These are phyloP conservation scores for Siderastrea siderea DNA, from an alignment of 92 coral and sea anemone genomes.

Conservation along the genomic window DNA sequence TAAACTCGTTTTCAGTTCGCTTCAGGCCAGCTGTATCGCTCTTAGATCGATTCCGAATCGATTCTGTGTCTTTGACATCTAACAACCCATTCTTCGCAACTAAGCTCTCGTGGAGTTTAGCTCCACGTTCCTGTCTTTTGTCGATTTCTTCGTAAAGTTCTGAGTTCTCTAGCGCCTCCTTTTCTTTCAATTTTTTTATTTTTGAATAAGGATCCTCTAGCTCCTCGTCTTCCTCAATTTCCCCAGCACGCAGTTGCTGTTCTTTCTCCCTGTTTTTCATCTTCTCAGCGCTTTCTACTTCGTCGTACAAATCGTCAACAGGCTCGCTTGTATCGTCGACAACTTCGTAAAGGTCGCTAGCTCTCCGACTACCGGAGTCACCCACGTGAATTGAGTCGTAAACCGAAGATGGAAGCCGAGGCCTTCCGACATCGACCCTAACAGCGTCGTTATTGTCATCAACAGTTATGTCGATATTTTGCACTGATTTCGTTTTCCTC, in stretches of 20 bases:
- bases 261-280: not conserved
- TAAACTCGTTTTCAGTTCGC: not conserved
- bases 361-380: not conserved
- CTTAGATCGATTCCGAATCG: slow-evolving; percentile 1
- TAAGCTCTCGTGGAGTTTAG: not conserved
- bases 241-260: not conserved
- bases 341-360: slow-evolving; percentile 32
- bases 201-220: slow-evolving; percentile 31
- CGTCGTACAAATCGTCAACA: slow-evolving; percentile 4
- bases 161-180: not conserved
- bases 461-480: not conserved
- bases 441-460: slow-evolving; percentile 41
- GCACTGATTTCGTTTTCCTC: slow-evolving; percentile 27
- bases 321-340: not conserved
- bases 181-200: not conserved
- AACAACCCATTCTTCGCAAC: not conserved
- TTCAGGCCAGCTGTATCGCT: slow-evolving; percentile 16
- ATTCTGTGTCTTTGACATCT: not conserved
- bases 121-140: not conserved
- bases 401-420: slow-evolving; percentile 35
- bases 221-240: not conserved
- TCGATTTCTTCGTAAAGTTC: slow-evolving; percentile 21
- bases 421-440: slow-evolving; percentile 8
- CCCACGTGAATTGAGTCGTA: slow-evolving; percentile 42
- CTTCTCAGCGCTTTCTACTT: not conserved